Base-by-base conservation (phyloP, 2,797 vertebrate genomes). In the Hapalemur alaotrensis region DNA sequence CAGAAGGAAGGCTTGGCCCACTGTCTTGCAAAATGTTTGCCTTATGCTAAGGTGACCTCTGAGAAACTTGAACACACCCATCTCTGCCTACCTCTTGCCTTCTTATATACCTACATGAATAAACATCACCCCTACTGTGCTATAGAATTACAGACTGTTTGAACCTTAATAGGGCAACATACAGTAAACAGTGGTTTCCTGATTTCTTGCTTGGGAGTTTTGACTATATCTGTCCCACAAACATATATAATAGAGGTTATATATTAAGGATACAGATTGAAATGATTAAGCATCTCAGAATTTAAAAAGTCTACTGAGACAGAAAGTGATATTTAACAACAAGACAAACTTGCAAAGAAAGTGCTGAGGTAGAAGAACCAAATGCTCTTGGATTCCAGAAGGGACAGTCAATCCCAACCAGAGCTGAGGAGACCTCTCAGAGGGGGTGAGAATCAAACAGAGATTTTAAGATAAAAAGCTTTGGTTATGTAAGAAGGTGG, bases 391-490 rank as follows among this genome's bases (percentile, higher is more conserved):
- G 73, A 28, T 0, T n/a, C 35, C 43, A 48, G 59, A 67, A 46
- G 3, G 11, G 32, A 17, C 14, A 38, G 12, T 1, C 1, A 25
- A 41, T 0, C 6, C 35, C 25, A 41, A 48, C 8, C 4, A 5
- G 82, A 80, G 32, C 0, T 35, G 54, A 46, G 28, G 72, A 75
- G 52, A 18, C 18, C 14, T 54, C 22, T 57, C 50, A 23, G 50
- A 13, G 14, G 4, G 14, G 2, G 3, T 43, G 41, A 81, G 57
- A 70, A 32, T 54, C 67, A 89, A 84, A 38, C 9, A 14, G 28
- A 35, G 48, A 23, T 57, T 43, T 79, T 75, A 65, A 80, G 38
- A 38, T 28, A 50, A 86, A 48, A 5, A 35, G 13, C 32, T 79
- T 54, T 94, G 48, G 28, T 72, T 35, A 63, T 6, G 15, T 35